Percentiles rank a stretch among this genome's conserved stretches.
phyloP scores from a whole-genome alignment of 2,113 vertebrate genomes.

The Alligator sinensis region DNA sequence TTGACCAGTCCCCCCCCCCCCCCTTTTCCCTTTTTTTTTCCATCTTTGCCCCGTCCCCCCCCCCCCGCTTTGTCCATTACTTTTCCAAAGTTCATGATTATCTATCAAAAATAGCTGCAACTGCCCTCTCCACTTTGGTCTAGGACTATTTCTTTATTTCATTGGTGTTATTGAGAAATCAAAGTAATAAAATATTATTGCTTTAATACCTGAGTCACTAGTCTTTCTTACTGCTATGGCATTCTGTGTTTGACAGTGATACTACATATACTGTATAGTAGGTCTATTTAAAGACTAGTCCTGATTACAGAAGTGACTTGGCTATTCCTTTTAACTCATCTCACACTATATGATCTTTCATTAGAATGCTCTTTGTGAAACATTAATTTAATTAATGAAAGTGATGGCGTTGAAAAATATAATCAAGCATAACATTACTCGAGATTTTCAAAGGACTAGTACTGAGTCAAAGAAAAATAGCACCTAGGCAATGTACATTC shows the following conservation, averaged over 20 bases:
- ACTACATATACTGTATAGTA: neutral
- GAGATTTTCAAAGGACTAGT: neutral
- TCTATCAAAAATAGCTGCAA: neutral
- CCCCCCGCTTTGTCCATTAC: neutral
- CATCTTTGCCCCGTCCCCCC: neutral
- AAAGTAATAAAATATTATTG: neutral
- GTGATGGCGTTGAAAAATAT: neutral
- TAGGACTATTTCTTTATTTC: neutral
- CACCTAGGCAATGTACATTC: neutral
- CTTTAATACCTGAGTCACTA: neutral
- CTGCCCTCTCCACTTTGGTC: neutral
- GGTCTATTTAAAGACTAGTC: neutral
- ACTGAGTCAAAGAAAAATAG: neutral
- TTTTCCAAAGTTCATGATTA: neutral
- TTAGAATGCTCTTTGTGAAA: constrained; percentile 16
- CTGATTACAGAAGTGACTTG: neutral
- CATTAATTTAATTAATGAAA: constrained; percentile 42
- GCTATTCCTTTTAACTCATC: neutral
- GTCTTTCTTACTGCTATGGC: neutral
- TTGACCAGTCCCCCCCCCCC: neutral
- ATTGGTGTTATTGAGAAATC: neutral
- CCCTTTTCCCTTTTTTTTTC: neutral
- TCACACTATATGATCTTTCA: neutral
- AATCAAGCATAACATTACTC: neutral
- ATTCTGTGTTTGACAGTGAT: neutral